Percentiles rank a stretch among this genome's conserved stretches.
phyloP scores from a whole-genome alignment of 1,140 invertebrate genomes.

The Dendrolimus kikuchii region DNA sequence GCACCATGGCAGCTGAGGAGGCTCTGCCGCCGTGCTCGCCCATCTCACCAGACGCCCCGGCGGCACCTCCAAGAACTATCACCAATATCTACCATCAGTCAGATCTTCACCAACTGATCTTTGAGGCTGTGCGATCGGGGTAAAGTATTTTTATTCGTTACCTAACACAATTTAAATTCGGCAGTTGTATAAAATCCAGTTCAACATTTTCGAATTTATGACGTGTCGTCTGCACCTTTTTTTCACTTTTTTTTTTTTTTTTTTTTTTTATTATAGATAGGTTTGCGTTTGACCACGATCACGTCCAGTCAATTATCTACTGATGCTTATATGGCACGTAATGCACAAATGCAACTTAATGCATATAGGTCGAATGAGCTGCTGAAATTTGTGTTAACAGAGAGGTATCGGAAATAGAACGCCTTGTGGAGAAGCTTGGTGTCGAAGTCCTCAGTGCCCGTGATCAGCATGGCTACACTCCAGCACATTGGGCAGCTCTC shows the following conservation, averaged over 20 bases:
- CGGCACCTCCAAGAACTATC: conserved; percentile 57
- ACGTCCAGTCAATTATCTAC: too few species aligned
- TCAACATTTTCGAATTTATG: too few species aligned
- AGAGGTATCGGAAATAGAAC: conserved; percentile 83
- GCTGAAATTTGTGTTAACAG: conserved; percentile 42
- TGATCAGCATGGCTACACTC: conserved; percentile 93
- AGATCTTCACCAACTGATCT: conserved; percentile 73
- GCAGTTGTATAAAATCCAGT: too few species aligned
- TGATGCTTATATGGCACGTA: too few species aligned
- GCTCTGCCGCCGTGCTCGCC: conserved; percentile 50
- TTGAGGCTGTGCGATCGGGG: conserved; percentile 78
- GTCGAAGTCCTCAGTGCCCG: conserved; percentile 80
- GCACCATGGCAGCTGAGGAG: conserved; percentile 80
- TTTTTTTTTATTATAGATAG: too few species aligned
- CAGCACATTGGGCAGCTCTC: conserved; percentile 92
- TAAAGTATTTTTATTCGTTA: conserved; percentile 22
- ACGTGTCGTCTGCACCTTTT: too few species aligned
- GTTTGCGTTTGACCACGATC: too few species aligned
- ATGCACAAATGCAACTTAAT: too few species aligned
- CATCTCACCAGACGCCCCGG: conserved; percentile 67
- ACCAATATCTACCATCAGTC: conserved; percentile 49
- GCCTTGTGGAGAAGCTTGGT: conserved; percentile 83
- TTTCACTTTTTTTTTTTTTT: too few species aligned
- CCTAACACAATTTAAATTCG: too few species aligned
- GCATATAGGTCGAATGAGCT: too few species aligned